Percentiles rank a stretch among this genome's conserved stretches.
These are phyloP conservation scores for Tribolium madens DNA, from an alignment of 1,140 invertebrate species.

Conservation along the genomic window DNA sequence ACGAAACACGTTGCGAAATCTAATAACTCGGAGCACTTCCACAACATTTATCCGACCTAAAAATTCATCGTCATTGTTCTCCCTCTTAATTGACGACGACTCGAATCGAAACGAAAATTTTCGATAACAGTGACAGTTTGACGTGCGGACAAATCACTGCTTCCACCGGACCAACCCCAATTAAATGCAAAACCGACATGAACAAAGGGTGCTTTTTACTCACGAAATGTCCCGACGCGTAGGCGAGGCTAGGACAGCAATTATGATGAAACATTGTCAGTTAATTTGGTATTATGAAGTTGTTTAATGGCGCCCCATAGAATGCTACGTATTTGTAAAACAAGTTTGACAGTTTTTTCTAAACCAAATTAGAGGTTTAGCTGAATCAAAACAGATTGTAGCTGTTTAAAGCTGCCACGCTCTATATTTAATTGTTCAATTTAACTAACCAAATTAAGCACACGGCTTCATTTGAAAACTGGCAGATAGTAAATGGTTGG, in stretches of 20 bases:
- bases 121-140: background rate
- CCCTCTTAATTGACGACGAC: background rate
- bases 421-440: constrained; percentile 29
- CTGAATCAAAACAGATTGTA: constrained; percentile 6
- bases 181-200: constrained; percentile 1
- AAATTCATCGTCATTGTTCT: constrained; percentile 11
- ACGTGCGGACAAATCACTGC: constrained; percentile 7
- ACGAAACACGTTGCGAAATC: constrained; percentile 34
- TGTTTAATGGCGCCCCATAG: background rate
- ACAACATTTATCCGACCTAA: constrained; percentile 22
- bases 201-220: constrained; percentile 6
- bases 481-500: constrained; percentile 5
- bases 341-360: background rate
- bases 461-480: constrained; percentile 2
- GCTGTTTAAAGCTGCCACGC: constrained; percentile 15
- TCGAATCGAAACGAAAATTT: background rate
- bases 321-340: background rate
- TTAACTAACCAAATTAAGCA: constrained; percentile 28
- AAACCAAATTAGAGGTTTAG: background rate
- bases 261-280: constrained; percentile 7
- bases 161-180: constrained; percentile 15
- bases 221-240: background rate
- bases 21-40: constrained; percentile 29
- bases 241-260: background rate
- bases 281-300: constrained; percentile 8